Evolutionary conservation across 2,888 invertebrate species (phyloP).

Genomic region (Athripsodes cinereus): DNA sequence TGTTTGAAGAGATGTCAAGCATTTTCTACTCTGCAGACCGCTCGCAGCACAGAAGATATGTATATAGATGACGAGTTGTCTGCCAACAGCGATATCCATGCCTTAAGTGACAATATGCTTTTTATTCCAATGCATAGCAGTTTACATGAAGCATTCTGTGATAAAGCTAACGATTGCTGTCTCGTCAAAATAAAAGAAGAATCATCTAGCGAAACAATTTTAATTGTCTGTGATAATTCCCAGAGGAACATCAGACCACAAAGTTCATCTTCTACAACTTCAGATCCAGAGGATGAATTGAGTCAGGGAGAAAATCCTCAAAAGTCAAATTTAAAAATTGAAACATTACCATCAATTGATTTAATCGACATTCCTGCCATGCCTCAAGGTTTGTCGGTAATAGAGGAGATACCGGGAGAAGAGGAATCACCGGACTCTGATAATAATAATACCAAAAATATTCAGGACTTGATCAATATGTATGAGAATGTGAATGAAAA

Average conservation of each 20-base stretch:
- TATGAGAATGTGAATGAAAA: conserved; percentile 16
- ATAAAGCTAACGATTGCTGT: conserved; percentile 46
- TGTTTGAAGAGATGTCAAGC: conserved; percentile 47
- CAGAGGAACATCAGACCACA: neutral
- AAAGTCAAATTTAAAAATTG: conserved; percentile 9
- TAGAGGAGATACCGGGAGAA: conserved; percentile 22
- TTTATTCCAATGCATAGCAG: conserved; percentile 45
- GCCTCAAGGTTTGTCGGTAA: conserved; percentile 13
- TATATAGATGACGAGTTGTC: conserved; percentile 52
- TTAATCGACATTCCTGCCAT: conserved; percentile 11
- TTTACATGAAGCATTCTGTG: conserved; percentile 46
- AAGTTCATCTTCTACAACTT: conserved; percentile 10
- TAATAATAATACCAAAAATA: conserved; percentile 6
- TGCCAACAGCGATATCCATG: conserved; percentile 35
- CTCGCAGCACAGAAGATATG: conserved; percentile 50
- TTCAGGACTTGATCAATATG: conserved; percentile 23
- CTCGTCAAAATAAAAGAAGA: conserved; percentile 46
- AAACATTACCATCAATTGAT: conserved; percentile 10
- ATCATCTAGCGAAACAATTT: conserved; percentile 44
- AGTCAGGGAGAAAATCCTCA: neutral
- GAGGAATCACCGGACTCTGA: conserved; percentile 12
- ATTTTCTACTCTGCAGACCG: conserved; percentile 50
- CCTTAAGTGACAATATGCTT: conserved; percentile 31
- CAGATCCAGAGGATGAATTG: conserved; percentile 11
- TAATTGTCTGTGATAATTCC: conserved; percentile 42